Base-by-base conservation (phyloP, 2,797 vertebrate species). In the Astyanax mexicanus region DNA sequence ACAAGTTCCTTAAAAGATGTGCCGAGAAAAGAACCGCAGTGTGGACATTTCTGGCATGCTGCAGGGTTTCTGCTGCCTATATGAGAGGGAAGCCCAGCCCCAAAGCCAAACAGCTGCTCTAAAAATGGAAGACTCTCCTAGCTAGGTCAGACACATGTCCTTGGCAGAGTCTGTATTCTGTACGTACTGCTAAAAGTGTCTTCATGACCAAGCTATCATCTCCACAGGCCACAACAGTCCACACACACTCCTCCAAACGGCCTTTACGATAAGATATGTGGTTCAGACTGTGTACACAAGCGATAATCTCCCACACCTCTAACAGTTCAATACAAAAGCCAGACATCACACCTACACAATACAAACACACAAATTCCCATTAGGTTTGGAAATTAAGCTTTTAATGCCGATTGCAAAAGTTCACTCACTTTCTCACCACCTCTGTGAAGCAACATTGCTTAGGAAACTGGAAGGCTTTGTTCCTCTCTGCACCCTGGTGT, bases 41-140 rank as follows among this genome's bases (percentile, higher is more conserved):
- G 12, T 69, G 21, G 44, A 51, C 9, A 12, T 44, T 27, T 68
- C 37, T 58, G 38, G 15, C 25, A 45, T 10, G 42, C 51, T 29
- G 4, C 8, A 27, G 12, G 23, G 13, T 55, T 49, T 49, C 44
- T 67, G 3, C 15, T 69, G 65, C 65, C 65, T 69, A 25, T 40
- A 32, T 44, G 32, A 58, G 21, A 55, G 37, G 23, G 25, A 57
- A 32, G 32, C 51, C 35, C 49, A 42, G 13, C 7, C 19, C 35
- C 19, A 54, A 52, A 55, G n/a, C 21, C 21, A 40, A 51, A 67
- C 44, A 68, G 17, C 44, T 55, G 51, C 17, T 55, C 68, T 70
- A 69, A 69, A 69, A 69, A 69, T 25, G 51, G 51, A 29, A 42
- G 51, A 44, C 25, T 42, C 9, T 29, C 29, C 37, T 19, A 32